Evolutionary conservation across 2,113 vertebrate species (phyloP).

Genomic region (Varanus komodoensis): DNA sequence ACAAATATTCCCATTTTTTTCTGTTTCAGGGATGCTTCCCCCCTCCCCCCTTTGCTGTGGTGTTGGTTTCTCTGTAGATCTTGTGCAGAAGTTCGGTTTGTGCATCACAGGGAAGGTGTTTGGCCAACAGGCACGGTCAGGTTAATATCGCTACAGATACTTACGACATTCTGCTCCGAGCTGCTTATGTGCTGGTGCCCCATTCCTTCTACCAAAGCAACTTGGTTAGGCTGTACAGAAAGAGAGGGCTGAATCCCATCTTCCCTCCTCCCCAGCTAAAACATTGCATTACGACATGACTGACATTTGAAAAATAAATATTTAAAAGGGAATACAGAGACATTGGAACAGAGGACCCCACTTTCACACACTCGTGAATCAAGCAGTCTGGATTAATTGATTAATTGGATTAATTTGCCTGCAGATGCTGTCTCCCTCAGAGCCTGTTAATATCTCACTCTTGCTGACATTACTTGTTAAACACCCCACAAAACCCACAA

Average conservation of each 20-base stretch:
- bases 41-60: constrained; percentile 53
- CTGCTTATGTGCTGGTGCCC: constrained; percentile 68
- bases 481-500: constrained; percentile 37
- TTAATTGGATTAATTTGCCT: not conserved
- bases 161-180: constrained; percentile 44
- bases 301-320: constrained; percentile 77
- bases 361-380: constrained; percentile 1
- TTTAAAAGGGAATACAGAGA: constrained; percentile 74
- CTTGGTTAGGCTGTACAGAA: not conserved
- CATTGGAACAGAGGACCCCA: constrained; percentile 51
- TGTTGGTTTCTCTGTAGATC: constrained; percentile 42
- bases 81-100: constrained; percentile 56
- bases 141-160: constrained; percentile 38
- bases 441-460: constrained; percentile 39
- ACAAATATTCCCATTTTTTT: constrained; percentile 27
- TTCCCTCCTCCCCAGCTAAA: constrained; percentile 45
- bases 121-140: constrained; percentile 34
- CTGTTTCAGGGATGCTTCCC: constrained; percentile 49
- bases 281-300: constrained; percentile 65
- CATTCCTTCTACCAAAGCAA: constrained; percentile 65
- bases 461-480: constrained; percentile 44
- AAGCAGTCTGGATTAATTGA: constrained; percentile 32
- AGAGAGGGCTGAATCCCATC: not conserved
- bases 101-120: constrained; percentile 29
- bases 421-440: constrained; percentile 48